Evolutionary conservation across 1,140 invertebrate species (phyloP), one percentile per base, ranked within the genome.

Genomic region (Drosophila baimaii): DNA sequence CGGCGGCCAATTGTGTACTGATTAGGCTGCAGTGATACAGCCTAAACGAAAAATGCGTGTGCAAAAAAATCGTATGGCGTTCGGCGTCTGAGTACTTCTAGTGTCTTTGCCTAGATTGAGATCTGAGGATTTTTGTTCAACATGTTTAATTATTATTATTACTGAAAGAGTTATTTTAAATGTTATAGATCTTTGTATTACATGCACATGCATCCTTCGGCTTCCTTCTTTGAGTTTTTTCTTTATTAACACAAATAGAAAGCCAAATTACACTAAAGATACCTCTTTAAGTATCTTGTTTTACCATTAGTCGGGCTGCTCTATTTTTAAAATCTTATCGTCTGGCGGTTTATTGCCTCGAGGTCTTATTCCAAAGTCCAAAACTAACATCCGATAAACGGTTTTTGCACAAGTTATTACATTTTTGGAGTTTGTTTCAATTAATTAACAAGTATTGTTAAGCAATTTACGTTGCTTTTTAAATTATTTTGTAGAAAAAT

Each of bases 281-380:
- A 7, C 17, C 31, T 12, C n/a, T 37, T 17, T 17, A 17, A 23
- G 19, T 23, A 55, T 55, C 4, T 33, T 52, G 12, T 19, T 52
- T 31, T 51, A 31, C 12, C 6, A 19, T 13, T 31, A 8, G 4
- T 51, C 10, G 3, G 13, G 29, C 27, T 33, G 4, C 0, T 13
- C 7, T 31, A 31, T 31, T 33, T 10, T 19, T 9, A 31, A 23
- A 7, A 15, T 17, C 44, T 49, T 49, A 61, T 61, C 46, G 19
- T 21, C 3, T 25, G 8, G 3, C 19, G 15, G 13, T 59, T 29
- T 46, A 46, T 33, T 37, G 46, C n/a, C 15, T 29, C 27, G 1
- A n/a, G 12, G 31, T 35, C 29, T 61, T 27, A 47, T 21, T 29
- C 25, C 64, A 51, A 71, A 70, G 64, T 69, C 41, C 68, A 27